phyloP scores from a whole-genome alignment of 2,797 vertebrate species.

The Malurus leucopterus region DNA sequence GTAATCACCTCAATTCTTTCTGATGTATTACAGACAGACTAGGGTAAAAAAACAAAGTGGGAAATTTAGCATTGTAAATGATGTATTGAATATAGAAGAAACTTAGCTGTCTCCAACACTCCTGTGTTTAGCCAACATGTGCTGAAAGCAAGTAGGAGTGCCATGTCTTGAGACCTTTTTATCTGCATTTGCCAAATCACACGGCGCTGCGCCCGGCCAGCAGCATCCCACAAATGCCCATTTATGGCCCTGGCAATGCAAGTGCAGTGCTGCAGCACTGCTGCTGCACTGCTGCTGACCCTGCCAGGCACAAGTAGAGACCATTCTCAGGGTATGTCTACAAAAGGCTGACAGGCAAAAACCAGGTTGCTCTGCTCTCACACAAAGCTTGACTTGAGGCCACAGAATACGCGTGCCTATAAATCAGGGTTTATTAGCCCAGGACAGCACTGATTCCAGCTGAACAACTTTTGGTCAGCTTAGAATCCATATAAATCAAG shows the following conservation, averaged over 20 bases:
- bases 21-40: background rate
- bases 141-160: conserved; percentile 17
- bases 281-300: background rate
- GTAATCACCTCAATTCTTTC: fast-evolving
- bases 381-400: background rate
- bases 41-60: background rate
- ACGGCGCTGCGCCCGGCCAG: background rate
- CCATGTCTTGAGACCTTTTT: conserved; percentile 17
- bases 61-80: background rate
- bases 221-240: conserved; percentile 44
- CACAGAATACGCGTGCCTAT: background rate
- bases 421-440: background rate
- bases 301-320: background rate
- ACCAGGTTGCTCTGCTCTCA: background rate
- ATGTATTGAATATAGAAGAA: background rate
- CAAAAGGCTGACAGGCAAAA: background rate
- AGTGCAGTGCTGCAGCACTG: background rate
- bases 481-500: background rate
- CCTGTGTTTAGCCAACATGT: conserved; percentile 13
- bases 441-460: background rate
- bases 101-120: background rate
- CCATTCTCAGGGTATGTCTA: background rate
- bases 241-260: conserved; percentile 45
- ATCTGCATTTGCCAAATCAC: conserved; percentile 13
- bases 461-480: background rate